Conservation (phyloP, 2,113 vertebrate genomes). For the Maccullochella peelii region DNA sequence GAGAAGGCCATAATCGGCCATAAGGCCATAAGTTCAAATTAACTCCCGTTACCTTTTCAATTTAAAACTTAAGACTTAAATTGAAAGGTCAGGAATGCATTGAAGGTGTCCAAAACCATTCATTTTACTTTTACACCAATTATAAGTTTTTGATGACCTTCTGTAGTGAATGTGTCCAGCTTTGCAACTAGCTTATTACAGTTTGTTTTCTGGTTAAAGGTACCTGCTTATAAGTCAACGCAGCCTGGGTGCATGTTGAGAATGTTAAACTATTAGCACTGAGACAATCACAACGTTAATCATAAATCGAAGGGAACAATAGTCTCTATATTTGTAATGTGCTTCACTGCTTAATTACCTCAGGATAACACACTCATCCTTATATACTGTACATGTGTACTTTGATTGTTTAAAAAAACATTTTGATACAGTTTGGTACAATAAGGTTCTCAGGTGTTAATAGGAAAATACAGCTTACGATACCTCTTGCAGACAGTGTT, state of each 20-base stretch:
- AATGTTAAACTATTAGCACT: background rate
- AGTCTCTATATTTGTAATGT: background rate
- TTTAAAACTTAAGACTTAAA: background rate
- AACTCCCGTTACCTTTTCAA: background rate
- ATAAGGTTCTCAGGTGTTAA: slow-evolving; percentile 28
- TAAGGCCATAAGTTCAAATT: background rate
- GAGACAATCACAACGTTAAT: slow-evolving; percentile 22
- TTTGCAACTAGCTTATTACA: background rate
- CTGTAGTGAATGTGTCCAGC: background rate
- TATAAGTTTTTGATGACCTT: background rate
- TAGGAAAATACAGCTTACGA: background rate
- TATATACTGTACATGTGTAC: background rate
- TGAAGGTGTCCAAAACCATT: background rate
- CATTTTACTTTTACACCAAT: background rate
- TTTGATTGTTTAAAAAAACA: background rate
- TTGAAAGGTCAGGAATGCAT: background rate
- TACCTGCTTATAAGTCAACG: background rate
- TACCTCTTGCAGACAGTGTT: slow-evolving; percentile 37
- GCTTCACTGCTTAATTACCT: slow-evolving; percentile 40
- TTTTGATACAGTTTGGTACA: slow-evolving; percentile 20
- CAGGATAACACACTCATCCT: slow-evolving; percentile 6
- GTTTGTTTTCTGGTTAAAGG: background rate
- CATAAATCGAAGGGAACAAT: background rate
- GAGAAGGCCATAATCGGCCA: background rate
- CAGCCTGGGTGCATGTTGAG: background rate